Evolutionary conservation across 2,797 vertebrate species (phyloP).

Genomic region (Chaetodon trifasciatus): DNA sequence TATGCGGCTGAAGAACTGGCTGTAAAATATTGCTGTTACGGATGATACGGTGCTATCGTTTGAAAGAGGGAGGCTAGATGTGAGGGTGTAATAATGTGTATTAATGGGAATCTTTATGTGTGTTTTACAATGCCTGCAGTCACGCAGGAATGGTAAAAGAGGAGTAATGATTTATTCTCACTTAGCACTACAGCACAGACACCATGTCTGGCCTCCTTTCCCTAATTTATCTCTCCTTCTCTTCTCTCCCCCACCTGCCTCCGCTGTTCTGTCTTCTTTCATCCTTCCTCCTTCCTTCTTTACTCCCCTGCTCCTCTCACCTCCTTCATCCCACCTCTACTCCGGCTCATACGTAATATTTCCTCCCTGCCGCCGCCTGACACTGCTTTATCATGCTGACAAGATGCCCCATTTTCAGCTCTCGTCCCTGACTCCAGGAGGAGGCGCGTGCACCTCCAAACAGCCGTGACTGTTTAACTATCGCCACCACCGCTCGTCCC

Average conservation of each 20-base stretch:
- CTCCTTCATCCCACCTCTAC: not conserved
- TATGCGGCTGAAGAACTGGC: constrained; percentile 33
- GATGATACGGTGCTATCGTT: constrained; percentile 43
- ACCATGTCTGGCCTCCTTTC: constrained; percentile 48
- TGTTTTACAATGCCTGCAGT: constrained; percentile 64
- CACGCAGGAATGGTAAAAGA: constrained; percentile 51
- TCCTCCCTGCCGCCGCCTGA: constrained; percentile 29
- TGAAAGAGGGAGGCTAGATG: constrained; percentile 53
- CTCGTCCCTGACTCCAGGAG: constrained; percentile 63
- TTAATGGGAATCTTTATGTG: constrained; percentile 61
- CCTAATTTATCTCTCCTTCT: constrained; percentile 35
- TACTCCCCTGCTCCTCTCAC: constrained; percentile 1
- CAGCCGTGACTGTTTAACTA: constrained; percentile 72
- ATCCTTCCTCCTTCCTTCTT: constrained; percentile 1
- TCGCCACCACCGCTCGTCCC: constrained; percentile 48
- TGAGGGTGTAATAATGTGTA: constrained; percentile 60
- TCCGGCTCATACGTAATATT: constrained; percentile 1
- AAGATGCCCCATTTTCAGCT: constrained; percentile 47
- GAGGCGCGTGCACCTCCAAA: constrained; percentile 60
- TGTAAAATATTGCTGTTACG: constrained; percentile 61
- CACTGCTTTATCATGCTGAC: constrained; percentile 41
- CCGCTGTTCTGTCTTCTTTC: not conserved
- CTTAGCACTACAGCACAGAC: constrained; percentile 44
- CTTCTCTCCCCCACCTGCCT: not conserved
- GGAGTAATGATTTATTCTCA: constrained; percentile 64